A percentile compares a stretch with the other conserved stretches of the same genome.
These are phyloP conservation scores for Nasonia oneida DNA, from an alignment of 2,888 invertebrate genomes.

Conservation along the genomic window DNA sequence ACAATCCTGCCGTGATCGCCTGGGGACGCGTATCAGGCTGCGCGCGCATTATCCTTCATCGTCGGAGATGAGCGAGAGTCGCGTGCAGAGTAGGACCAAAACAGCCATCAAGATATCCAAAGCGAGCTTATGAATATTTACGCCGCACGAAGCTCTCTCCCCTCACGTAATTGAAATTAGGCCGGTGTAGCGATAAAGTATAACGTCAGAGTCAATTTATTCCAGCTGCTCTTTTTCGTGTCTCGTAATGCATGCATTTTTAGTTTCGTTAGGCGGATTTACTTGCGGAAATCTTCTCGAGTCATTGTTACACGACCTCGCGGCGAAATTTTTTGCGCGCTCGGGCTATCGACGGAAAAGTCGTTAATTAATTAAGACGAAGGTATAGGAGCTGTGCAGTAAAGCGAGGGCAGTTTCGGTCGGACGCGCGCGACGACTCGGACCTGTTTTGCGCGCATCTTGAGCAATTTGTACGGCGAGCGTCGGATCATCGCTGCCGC, in stretches of 20 bases:
- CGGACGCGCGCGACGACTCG: not conserved
- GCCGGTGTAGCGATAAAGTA: conserved; percentile 58
- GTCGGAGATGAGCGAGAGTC: not conserved
- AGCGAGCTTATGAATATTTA: conserved; percentile 59
- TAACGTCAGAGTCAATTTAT: conserved; percentile 56
- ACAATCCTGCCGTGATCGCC: conserved; percentile 54
- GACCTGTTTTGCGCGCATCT: conserved; percentile 32
- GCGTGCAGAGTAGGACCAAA: not conserved
- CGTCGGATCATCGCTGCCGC: not conserved
- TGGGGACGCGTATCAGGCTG: conserved; percentile 31
- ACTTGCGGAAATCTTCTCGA: not conserved
- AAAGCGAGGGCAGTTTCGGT: conserved; percentile 16
- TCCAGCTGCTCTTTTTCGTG: conserved; percentile 6
- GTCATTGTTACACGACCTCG: not conserved
- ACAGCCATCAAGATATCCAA: not conserved
- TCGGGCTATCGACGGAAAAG: not conserved
- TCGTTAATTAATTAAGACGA: conserved; percentile 28
- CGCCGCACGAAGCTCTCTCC: not conserved
- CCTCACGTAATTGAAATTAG: conserved; percentile 61
- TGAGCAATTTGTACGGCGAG: conserved; percentile 55
- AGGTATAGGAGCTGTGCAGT: conserved; percentile 22
- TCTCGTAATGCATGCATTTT: not conserved
- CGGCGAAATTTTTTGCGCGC: not conserved
- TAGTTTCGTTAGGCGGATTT: not conserved
- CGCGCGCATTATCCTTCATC: conserved; percentile 32